These are phyloP conservation scores for Rhimphoctona megacephalus DNA, from an alignment of 2,888 invertebrate genomes.

Conservation along the genomic window DNA sequence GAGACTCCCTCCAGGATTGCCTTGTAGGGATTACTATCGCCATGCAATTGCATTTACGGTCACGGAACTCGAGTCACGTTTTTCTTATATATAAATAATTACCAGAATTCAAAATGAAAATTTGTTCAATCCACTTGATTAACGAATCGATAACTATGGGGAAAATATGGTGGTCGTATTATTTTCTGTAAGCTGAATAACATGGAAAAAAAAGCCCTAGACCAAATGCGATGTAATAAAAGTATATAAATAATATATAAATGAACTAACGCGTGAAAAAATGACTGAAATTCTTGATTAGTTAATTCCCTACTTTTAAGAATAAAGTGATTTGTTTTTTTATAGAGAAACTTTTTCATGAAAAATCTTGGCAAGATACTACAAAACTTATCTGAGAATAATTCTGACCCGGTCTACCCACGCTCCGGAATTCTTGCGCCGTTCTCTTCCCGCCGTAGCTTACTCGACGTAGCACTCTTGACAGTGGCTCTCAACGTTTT, in stretches of 20 bases:
- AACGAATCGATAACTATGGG: too few species aligned
- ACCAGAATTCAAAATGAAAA: neutral
- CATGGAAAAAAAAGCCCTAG: neutral
- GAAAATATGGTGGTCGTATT: neutral
- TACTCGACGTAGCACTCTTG: conserved; percentile 17
- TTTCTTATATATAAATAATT: neutral
- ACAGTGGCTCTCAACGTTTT: conserved; percentile 57
- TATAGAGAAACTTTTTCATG: neutral
- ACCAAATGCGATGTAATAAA: neutral
- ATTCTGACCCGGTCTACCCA: conserved; percentile 63
- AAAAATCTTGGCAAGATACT: neutral
- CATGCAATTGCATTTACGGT: conserved; percentile 11
- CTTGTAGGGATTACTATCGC: conserved; percentile 47
- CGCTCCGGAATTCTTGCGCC: conserved; percentile 61
- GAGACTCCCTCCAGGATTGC: conserved; percentile 27
- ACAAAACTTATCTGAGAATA: conserved; percentile 57
- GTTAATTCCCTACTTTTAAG: neutral
- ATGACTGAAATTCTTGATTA: neutral
- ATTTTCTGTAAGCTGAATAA: neutral
- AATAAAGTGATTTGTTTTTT: neutral
- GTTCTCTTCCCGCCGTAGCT: conserved; percentile 35
- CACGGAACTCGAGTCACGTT: neutral
- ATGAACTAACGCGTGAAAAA: neutral
- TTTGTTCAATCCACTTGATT: neutral
- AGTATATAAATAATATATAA: neutral